A percentile compares a stretch with the other conserved stretches of the same genome.
Evolutionary conservation across 2,888 invertebrate species (phyloP).

Genomic region (Tinea pellionella): DNA sequence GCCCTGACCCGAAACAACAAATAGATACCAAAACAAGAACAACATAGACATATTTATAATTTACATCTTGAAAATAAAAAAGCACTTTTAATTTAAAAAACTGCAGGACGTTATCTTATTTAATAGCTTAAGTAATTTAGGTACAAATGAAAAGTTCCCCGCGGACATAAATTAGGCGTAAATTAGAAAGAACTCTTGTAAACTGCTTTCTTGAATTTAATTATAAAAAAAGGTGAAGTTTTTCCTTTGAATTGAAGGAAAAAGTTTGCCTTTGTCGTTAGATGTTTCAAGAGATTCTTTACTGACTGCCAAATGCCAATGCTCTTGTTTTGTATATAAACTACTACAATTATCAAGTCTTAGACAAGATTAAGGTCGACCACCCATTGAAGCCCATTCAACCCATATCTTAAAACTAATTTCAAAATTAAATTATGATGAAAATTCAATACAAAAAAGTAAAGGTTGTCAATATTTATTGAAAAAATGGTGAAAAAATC

Average conservation of each 20-base stretch:
- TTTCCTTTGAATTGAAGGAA: neutral
- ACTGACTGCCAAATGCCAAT: neutral
- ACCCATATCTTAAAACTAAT: too few species aligned
- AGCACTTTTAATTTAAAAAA: neutral
- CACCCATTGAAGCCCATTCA: too few species aligned
- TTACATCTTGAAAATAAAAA: neutral
- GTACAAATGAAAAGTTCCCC: slow-evolving; percentile 20
- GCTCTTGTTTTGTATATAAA: neutral
- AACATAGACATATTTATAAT: neutral
- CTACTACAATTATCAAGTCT: too few species aligned
- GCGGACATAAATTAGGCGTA: slow-evolving; percentile 21
- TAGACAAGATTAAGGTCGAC: too few species aligned
- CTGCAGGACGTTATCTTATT: neutral
- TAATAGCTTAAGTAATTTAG: slow-evolving; percentile 1
- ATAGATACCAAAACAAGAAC: too few species aligned
- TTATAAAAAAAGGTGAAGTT: slow-evolving; percentile 11
- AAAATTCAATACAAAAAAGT: too few species aligned
- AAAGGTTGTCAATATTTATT: too few species aligned
- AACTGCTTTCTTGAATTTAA: slow-evolving; percentile 17
- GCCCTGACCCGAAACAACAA: too few species aligned
- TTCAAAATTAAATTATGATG: too few species aligned
- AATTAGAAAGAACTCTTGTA: slow-evolving; percentile 20
- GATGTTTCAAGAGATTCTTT: neutral
- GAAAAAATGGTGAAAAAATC: too few species aligned
- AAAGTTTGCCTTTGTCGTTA: neutral